Conservation (phyloP, 1,140 invertebrate species). For the Pectinophora gossypiella region DNA sequence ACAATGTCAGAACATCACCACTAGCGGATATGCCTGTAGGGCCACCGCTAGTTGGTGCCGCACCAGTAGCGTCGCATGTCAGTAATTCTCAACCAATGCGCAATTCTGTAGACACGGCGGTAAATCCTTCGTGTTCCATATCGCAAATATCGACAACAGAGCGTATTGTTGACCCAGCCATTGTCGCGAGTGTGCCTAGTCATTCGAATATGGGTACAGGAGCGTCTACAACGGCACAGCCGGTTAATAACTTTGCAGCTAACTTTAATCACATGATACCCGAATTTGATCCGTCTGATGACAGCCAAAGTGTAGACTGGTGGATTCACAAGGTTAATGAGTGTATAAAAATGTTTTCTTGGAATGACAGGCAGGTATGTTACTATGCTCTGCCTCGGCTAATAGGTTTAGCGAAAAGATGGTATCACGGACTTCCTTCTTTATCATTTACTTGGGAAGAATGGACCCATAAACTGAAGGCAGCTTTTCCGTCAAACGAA, state of each 20-base stretch:
- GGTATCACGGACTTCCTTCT: conserved; percentile 15
- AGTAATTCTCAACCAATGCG: too few species aligned
- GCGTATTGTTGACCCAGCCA: too few species aligned
- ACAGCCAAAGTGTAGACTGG: background rate
- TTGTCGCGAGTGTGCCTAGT: too few species aligned
- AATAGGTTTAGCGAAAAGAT: conserved; percentile 11
- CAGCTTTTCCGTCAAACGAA: conserved; percentile 12
- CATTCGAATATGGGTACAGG: too few species aligned
- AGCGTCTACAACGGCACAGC: too few species aligned
- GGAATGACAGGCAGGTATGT: conserved; percentile 12
- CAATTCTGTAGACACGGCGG: too few species aligned
- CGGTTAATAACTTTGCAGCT: too few species aligned
- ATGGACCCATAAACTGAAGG: conserved; percentile 10
- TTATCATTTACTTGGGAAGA: conserved; percentile 13
- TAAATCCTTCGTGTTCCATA: too few species aligned
- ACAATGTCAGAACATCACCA: background rate
- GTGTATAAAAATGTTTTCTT: conserved; percentile 12
- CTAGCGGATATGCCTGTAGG: background rate
- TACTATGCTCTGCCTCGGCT: conserved; percentile 12
- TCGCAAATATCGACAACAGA: too few species aligned
- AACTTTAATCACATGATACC: background rate
- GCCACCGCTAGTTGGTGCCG: background rate
- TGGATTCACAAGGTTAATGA: conserved; percentile 13
- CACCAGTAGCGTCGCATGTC: background rate
- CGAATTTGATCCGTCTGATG: conserved; percentile 1